Percentiles rank a stretch among this genome's conserved stretches.
phyloP scores from a whole-genome alignment of 2,113 vertebrate species.

The Ranitomeya imitator region DNA sequence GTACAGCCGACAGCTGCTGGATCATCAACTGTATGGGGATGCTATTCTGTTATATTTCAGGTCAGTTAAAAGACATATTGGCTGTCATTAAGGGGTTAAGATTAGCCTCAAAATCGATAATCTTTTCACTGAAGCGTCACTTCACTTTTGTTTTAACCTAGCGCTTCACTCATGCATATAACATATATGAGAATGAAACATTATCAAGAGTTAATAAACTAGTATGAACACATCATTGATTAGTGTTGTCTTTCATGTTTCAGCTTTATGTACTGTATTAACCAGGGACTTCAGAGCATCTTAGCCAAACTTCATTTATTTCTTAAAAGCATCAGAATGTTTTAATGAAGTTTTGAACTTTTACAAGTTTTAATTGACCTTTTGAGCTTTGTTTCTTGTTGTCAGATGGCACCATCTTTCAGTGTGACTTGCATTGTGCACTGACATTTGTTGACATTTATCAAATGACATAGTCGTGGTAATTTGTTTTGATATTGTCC shows the following conservation, averaged over 20 bases:
- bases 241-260: background rate
- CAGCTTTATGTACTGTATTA: background rate
- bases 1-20: no score
- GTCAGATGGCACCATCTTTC: slow-evolving; percentile 51
- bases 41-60: no score
- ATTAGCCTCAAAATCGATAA: no score
- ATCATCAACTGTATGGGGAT: no score
- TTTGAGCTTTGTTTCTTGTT: slow-evolving; percentile 47
- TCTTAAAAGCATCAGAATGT: background rate
- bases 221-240: background rate
- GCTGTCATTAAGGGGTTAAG: no score
- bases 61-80: no score
- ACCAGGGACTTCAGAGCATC: background rate
- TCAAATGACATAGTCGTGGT: slow-evolving; percentile 49
- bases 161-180: no score
- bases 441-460: slow-evolving; percentile 57
- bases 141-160: no score
- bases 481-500: slow-evolving; percentile 55
- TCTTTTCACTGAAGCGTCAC: no score
- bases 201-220: no score
- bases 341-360: slow-evolving; percentile 40
- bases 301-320: background rate
- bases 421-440: slow-evolving; percentile 41
- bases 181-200: no score
- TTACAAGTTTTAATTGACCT: slow-evolving; percentile 54